A percentile compares a stretch with the other conserved stretches of the same genome.
phyloP scores from a whole-genome alignment of 2,888 invertebrate genomes.

The Epinotia demarniana region DNA sequence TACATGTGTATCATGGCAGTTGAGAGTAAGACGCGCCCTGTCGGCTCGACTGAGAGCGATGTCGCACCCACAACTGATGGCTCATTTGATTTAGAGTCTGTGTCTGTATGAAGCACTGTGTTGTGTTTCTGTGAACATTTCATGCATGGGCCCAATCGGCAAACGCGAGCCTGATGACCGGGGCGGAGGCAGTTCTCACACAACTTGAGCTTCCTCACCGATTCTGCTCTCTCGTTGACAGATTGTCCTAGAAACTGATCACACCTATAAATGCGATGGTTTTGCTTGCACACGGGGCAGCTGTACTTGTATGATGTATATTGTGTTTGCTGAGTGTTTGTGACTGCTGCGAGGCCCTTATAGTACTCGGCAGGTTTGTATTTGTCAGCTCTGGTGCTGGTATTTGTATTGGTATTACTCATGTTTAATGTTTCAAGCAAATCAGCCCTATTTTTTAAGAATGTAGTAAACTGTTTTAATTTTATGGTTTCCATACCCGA shows the following conservation, averaged over 20 bases:
- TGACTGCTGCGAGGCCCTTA: too few species aligned
- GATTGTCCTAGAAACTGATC: conserved; percentile 24
- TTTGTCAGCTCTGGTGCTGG: conserved; percentile 1
- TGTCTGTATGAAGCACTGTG: conserved; percentile 15
- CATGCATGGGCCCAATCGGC: conserved; percentile 30
- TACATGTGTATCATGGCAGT: too few species aligned
- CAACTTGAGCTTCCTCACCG: conserved; percentile 16
- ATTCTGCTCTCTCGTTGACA: conserved; percentile 27
- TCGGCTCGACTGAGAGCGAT: too few species aligned
- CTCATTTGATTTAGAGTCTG: background rate
- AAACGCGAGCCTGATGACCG: too few species aligned
- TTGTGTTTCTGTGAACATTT: conserved; percentile 30
- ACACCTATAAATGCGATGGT: conserved; percentile 16
- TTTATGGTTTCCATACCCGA: background rate
- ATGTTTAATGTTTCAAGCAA: too few species aligned
- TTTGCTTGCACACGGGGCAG: conserved; percentile 29
- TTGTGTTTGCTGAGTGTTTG: conserved; percentile 12
- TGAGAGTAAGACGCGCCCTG: too few species aligned
- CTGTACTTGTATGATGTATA: conserved; percentile 7
- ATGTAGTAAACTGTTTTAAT: too few species aligned
- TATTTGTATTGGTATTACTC: too few species aligned
- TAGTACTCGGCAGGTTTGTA: too few species aligned
- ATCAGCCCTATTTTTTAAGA: too few species aligned
- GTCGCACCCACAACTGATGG: conserved; percentile 26
- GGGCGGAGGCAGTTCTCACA: too few species aligned